Evolutionary conservation across 2,888 invertebrate species (phyloP), one percentile per base, ranked within the genome.

Genomic region (Erannis defoliaria): DNA sequence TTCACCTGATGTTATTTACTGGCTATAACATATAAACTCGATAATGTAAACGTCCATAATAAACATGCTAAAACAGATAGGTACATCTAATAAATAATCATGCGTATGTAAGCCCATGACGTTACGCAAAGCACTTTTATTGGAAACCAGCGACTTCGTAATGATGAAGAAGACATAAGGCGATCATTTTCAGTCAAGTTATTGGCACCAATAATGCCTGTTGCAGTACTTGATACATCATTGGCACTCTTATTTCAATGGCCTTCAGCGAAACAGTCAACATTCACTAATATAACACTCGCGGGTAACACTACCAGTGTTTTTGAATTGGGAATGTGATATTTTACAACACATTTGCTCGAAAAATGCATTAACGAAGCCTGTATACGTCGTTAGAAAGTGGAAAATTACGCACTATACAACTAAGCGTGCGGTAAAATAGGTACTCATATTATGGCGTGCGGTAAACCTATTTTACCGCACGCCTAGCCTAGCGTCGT

Each of bases 81-180:
- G n/a, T n/a, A n/a, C n/a, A 54, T 33, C 23, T 54, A 18, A 53
- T 59, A 60, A 58, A 58, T 58, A 21, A 53, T 46, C 29, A 18
- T 9, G 38, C 45, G 31, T 58, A 58, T 50, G 50, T 54, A 60
- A 54, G 40, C 14, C 23, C 18, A 54, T 42, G 42, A 49, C 54
- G 60, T 60, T 55, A 55, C 60, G 55, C 60, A 42, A 49, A 55
- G 23, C 55, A 55, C 55, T 60, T 60, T 60, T 60, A 60, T 50
- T 50, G 16, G 37, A 37, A 54, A 54, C 42, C 31, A 18, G 33
- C 2, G 46, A 46, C n/a, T 18, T 31, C 1, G 4, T 31, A 46
- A 12, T 0, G 5, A 10, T 6, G 12, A 31, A 31, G 46, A 46
- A 10, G 16, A 8, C 18, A 10, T 14, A 0, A 29, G 5, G 14